Evolutionary conservation across 2,797 vertebrate genomes (phyloP).

Genomic region (Lepilemur septentrionalis): DNA sequence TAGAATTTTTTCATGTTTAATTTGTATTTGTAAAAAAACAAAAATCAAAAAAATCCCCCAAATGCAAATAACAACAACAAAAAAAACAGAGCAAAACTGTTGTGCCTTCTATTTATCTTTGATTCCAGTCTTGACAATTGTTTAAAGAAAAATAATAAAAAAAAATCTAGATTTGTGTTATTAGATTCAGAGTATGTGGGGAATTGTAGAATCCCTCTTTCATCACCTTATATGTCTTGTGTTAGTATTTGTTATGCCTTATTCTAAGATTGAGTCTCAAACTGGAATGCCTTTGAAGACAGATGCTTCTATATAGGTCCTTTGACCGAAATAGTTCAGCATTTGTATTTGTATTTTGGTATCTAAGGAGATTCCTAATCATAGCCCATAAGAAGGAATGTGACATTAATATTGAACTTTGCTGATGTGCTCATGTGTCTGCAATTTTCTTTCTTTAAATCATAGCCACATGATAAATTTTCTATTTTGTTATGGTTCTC

Average conservation of each 20-base stretch:
- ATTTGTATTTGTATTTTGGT: slow-evolving; percentile 43
- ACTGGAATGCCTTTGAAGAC: slow-evolving; percentile 61
- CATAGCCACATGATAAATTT: slow-evolving; percentile 66
- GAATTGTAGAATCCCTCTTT: slow-evolving; percentile 64
- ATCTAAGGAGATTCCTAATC: slow-evolving; percentile 44
- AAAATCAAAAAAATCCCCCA: slow-evolving; percentile 9
- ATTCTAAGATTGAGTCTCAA: slow-evolving; percentile 53
- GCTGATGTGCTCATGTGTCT: slow-evolving; percentile 35
- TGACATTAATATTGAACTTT: slow-evolving; percentile 45
- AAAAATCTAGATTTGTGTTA: slow-evolving; percentile 86
- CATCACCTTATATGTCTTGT: slow-evolving; percentile 26
- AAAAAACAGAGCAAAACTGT: slow-evolving; percentile 85
- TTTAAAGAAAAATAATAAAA: slow-evolving; percentile 84
- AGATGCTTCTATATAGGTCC: slow-evolving; percentile 16
- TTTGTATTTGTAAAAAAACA: slow-evolving; percentile 89
- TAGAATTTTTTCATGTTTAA: slow-evolving; percentile 88
- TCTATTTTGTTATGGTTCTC: slow-evolving; percentile 69
- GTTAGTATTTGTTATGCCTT: slow-evolving; percentile 55
- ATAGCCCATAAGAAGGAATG: slow-evolving; percentile 3
- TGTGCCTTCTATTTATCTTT: slow-evolving; percentile 93
- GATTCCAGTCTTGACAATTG: slow-evolving; percentile 88
- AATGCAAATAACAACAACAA: slow-evolving; percentile 35
- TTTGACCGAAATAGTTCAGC: slow-evolving; percentile 2
- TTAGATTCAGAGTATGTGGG: slow-evolving; percentile 82
- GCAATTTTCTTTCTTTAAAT: slow-evolving; percentile 52